Base-by-base conservation (phyloP, 2,113 vertebrate species). In the Oryzias woworae region DNA sequence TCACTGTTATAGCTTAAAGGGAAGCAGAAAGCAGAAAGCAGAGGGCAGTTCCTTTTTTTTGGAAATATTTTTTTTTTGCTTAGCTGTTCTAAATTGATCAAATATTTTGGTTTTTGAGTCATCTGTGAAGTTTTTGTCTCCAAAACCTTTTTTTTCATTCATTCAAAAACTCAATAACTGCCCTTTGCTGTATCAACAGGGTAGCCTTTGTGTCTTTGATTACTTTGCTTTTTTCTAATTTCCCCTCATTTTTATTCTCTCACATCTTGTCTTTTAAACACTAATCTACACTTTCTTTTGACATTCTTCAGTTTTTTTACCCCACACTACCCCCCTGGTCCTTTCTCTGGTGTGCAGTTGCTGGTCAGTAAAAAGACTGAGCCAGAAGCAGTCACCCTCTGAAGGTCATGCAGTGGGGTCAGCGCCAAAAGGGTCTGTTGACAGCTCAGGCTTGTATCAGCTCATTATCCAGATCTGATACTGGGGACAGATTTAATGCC, bases 381-480 rank as follows among this genome's bases (percentile, higher is more conserved):
- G 48, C 70, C 78, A 71, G 70, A 82, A 71, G 69, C 47, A 59
- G 58, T 65, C 68, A 20, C 68, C 72, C 49, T 63, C 60, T 48
- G 66, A 66, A 75, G 85, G 81, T 89, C 80, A 84, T 66, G 49
- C 56, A 51, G 56, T 69, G 71, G 69, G 76, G 79, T 86, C 84
- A 78, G 36, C 56, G 70, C 66, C 56, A 73, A 60, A 60, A 60
- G 78, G 66, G 74, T 71, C 71, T 68, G 77, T 78, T 83, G 82
- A 83, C 86, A 87, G 80, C 61, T 78, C 65, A 63, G 69, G 31
- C 31, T 36, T 36, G 31, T 36, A 36, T 36, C 31, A n/a, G 81
- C 88, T 90, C 69, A 71, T 89, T 90, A 92, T 78, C 86, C 66
- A 48, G 64, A 68, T 60, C 70, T 65, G 80, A 87, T 64, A 73